Percentiles rank a stretch among this genome's conserved stretches.
phyloP scores from a whole-genome alignment of 2,797 vertebrate genomes.

The Remorina albescens region DNA sequence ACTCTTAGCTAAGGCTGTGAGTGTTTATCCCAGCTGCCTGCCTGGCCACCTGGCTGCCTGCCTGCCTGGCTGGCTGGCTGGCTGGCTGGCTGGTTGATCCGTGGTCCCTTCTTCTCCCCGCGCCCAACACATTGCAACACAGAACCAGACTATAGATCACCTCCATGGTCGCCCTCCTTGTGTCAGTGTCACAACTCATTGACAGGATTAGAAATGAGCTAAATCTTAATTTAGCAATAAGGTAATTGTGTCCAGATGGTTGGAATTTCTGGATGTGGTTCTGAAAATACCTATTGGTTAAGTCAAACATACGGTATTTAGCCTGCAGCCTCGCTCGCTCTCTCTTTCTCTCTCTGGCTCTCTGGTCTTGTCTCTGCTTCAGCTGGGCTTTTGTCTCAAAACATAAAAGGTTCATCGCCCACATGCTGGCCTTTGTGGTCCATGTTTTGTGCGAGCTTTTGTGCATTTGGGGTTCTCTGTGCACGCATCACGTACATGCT shows the following conservation, averaged over 20 bases:
- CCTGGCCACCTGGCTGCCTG: constrained; percentile 67
- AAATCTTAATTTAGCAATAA: constrained; percentile 79
- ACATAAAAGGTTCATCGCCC: constrained; percentile 80
- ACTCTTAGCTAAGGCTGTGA: constrained; percentile 77
- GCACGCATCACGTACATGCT: constrained; percentile 22
- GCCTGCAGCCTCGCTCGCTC: constrained; percentile 66
- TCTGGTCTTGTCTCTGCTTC: constrained; percentile 68
- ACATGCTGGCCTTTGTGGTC: constrained; percentile 79
- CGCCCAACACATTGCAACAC: constrained; percentile 69
- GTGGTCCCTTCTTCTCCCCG: constrained; percentile 50
- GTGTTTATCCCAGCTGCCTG: constrained; percentile 67
- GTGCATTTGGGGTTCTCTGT: constrained; percentile 49
- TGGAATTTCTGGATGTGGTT: constrained; percentile 75
- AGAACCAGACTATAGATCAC: constrained; percentile 67
- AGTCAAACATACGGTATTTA: constrained; percentile 78
- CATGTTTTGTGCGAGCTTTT: constrained; percentile 58
- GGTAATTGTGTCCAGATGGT: constrained; percentile 82
- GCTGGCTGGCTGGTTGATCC: constrained; percentile 67
- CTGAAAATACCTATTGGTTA: constrained; percentile 80
- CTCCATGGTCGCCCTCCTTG: constrained; percentile 59
- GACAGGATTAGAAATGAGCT: constrained; percentile 75
- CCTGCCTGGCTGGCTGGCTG: too few relatives aligned
- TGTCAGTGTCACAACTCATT: constrained; percentile 76
- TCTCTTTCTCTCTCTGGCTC: constrained; percentile 26
- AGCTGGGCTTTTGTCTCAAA: constrained; percentile 77